Evolutionary conservation across 2,113 vertebrate genomes (phyloP), one percentile per base, ranked within the genome.

Genomic region (Ceyx cyanopectus): DNA sequence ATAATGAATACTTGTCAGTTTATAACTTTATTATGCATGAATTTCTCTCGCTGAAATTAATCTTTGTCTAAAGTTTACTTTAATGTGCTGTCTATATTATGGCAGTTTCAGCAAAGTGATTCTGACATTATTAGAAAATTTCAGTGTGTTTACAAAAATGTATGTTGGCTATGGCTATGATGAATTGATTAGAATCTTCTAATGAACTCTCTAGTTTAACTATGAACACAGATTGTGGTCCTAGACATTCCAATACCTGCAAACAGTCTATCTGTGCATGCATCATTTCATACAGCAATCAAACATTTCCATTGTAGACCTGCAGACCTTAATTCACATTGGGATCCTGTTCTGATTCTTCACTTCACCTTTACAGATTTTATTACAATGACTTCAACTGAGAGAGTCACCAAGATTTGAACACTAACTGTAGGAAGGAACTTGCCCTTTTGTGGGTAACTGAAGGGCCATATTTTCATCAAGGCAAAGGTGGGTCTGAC

Each of bases 381-480:
- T 60, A 63, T 43, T n/a, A 53, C 18, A 57, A 15, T 29, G 40
- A 63, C 22, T 11, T 29, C 60, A 86, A 3, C 18, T 60, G 27
- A 54, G 26, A 56, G 8, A 79, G 10, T 34, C 57, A 58, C 18
- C 0, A 1, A 81, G n/a, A 60, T 13, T n/a, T 58, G 43, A 17
- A 32, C 30, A 50, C 3, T 18, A 40, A 43, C 20, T 46, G 19
- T n/a, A 68, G 16, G 30, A 68, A 87, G 29, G 30, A 61, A 60
- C 7, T 20, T 48, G 19, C 53, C 19, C 8, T 68, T 0, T 0
- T 34, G 17, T 17, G 32, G 8, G n/a, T 7, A 53, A 9, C 3
- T 84, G 37, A 73, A 51, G 20, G 16, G 10, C 8, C 4, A 3
- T 50, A 37, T 46, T 23, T 74, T 74, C 51, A 61, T 8, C n/a